Conservation (phyloP, 2,797 vertebrate species). For the Selene dorsalis region DNA sequence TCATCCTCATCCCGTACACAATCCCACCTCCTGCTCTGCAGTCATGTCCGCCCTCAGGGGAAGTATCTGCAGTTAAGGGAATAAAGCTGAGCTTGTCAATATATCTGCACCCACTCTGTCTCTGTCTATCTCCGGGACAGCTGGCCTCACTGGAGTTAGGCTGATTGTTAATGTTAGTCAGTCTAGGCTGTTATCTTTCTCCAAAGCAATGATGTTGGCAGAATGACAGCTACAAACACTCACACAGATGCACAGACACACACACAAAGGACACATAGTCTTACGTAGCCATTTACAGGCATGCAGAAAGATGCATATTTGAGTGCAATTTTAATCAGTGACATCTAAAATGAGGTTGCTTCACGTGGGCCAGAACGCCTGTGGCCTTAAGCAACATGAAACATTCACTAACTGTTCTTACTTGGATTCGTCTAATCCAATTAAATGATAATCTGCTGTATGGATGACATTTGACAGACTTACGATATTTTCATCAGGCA, state of each 20-base stretch:
- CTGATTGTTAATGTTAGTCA: slow-evolving; percentile 70
- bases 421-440: slow-evolving; percentile 65
- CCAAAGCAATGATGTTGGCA: slow-evolving; percentile 58
- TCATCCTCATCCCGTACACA: slow-evolving; percentile 46
- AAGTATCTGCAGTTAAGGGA: slow-evolving; percentile 60
- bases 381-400: slow-evolving; percentile 56
- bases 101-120: slow-evolving; percentile 73
- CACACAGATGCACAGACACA: slow-evolving; percentile 32
- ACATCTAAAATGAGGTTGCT: slow-evolving; percentile 65
- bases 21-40: slow-evolving; percentile 46
- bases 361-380: slow-evolving; percentile 57
- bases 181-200: slow-evolving; percentile 64
- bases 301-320: slow-evolving; percentile 65
- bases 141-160: slow-evolving; percentile 57
- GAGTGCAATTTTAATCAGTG: slow-evolving; percentile 71
- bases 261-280: slow-evolving; percentile 50
- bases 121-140: slow-evolving; percentile 68
- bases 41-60: slow-evolving; percentile 47
- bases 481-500: slow-evolving; percentile 74
- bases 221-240: slow-evolving; percentile 55
- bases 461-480: slow-evolving; percentile 77
- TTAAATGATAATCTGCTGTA: slow-evolving; percentile 73
- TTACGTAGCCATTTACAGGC: slow-evolving; percentile 45
- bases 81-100: slow-evolving; percentile 66
- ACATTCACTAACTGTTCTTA: slow-evolving; percentile 68